Evolutionary conservation across 2,113 vertebrate genomes (phyloP), one percentile per base, ranked within the genome.

Genomic region (Catagonus wagneri): DNA sequence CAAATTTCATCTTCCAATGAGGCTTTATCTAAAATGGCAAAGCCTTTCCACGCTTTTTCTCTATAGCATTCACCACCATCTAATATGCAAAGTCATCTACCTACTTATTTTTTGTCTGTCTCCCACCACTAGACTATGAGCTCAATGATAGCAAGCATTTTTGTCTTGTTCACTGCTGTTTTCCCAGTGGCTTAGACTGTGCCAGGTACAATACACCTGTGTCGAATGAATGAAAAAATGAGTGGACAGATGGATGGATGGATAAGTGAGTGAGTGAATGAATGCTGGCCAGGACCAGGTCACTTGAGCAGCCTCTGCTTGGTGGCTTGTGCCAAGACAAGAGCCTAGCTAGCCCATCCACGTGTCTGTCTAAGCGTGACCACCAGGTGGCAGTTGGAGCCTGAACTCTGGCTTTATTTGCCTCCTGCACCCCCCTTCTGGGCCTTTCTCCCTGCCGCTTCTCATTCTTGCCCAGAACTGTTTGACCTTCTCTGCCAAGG

Each of bases 301-400:
- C 50, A 44, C 15, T 27, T 52, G 75, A 83, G 16, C 81, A 61
- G 14, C n/a, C 32, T 94, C 34, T 71, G 78, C 23, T 27, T 23
- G 29, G 54, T n/a, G 32, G 75, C 25, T 80, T 86, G 8, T 44
- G 17, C 8, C 29, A 84, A 52, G 63, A 44, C 61, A 36, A 17
- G 11, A 50, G 56, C 32, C 16, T 68, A 13, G 65, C 32, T 74
- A 13, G 60, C 34, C 15, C 54, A 96, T 54, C 56, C 68, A 78
- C 19, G 39, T 97, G 83, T 52, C 29, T 94, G 23, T 90, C 78
- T 83, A 71, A 84, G 71, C 2, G 29, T 91, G 54, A 89, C 95
- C 97, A 97, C 94, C 85, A 96, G 96, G 63, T 96, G 97, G 96
- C 97, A 96, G 81, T 16, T 93, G 81, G 63, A 97, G 78, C 50